Evolutionary conservation across 2,888 invertebrate species (phyloP).

Genomic region (Cinara cedri): DNA sequence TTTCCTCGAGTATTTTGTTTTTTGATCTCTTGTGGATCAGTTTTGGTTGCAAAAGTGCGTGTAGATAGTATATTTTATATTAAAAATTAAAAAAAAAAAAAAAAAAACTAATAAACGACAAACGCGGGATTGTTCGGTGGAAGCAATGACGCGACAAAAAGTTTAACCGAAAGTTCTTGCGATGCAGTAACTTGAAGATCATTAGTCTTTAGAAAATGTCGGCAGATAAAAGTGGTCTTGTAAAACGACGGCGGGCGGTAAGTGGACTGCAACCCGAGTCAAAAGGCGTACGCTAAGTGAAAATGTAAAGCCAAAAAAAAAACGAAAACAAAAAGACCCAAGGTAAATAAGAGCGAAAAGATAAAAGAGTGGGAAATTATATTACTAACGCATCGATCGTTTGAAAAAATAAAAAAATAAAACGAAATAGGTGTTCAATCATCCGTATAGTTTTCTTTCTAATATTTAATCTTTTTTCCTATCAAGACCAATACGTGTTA

Average conservation of each 20-base stretch:
- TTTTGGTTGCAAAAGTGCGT: no score
- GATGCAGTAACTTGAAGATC: background rate
- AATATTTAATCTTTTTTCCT: background rate
- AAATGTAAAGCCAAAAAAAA: slow-evolving; percentile 1
- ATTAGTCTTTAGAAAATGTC: background rate
- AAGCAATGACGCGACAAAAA: background rate
- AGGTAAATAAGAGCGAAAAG: background rate
- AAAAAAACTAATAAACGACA: background rate
- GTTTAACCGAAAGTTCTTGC: background rate
- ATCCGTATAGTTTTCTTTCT: background rate
- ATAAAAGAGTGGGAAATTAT: slow-evolving; percentile 1
- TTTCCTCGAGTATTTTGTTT: no score
- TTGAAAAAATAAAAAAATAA: background rate
- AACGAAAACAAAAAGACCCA: background rate
- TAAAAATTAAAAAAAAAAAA: no score
- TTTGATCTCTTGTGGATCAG: no score
- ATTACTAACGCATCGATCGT: slow-evolving; percentile 10
- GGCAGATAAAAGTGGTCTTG: background rate
- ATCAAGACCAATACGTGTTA: no score
- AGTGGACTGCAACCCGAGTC: background rate
- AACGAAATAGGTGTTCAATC: background rate
- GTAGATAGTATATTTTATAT: no score
- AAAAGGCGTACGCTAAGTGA: slow-evolving; percentile 1
- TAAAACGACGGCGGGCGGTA: background rate
- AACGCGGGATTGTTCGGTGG: background rate